These are phyloP conservation scores for Trypoxylus dichotomus DNA, from an alignment of 1,140 invertebrate genomes.

Conservation along the genomic window DNA sequence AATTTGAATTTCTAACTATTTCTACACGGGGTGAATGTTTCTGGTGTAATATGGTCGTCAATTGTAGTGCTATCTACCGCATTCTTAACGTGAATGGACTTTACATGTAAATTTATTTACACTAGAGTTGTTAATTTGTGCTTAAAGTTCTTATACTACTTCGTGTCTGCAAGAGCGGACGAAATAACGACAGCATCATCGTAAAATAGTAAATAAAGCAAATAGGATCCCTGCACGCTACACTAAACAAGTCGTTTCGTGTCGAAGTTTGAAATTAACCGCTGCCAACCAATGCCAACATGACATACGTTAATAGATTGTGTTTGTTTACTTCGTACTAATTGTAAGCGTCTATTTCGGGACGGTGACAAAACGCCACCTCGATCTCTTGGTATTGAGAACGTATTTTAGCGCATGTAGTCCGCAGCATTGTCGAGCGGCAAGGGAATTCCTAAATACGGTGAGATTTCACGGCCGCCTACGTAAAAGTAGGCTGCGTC, in stretches of 20 bases:
- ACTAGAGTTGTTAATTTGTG: too few species aligned
- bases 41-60: too few species aligned
- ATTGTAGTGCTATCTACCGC: too few species aligned
- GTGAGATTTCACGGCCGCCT: not conserved
- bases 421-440: not conserved
- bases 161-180: too few species aligned
- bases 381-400: not conserved
- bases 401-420: not conserved
- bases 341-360: not conserved
- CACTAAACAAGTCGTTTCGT: not conserved
- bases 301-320: not conserved
- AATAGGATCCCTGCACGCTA: not conserved
- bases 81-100: too few species aligned
- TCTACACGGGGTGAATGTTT: too few species aligned
- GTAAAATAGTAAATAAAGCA: conserved; percentile 3
- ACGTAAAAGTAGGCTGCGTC: not conserved
- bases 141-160: too few species aligned
- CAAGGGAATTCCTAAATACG: not conserved
- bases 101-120: too few species aligned
- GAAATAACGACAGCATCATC: not conserved
- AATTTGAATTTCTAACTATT: too few species aligned
- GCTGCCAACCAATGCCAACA: not conserved
- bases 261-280: not conserved
- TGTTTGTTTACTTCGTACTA: not conserved
- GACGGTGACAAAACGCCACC: not conserved